Conservation (phyloP, 2,113 vertebrate species). For the Chamaea fasciata region DNA sequence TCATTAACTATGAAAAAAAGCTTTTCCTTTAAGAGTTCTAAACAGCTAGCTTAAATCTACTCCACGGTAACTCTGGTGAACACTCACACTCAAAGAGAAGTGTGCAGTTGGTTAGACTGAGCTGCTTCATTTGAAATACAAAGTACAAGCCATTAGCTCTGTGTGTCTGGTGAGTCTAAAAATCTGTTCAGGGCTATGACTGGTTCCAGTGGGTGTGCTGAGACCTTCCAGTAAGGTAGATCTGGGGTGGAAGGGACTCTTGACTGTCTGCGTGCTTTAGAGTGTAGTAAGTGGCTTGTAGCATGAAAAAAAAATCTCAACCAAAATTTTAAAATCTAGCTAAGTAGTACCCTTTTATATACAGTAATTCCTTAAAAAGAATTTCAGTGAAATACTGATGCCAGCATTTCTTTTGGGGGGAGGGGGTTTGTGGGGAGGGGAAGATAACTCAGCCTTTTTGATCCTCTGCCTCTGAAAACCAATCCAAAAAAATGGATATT, state of each 20-base stretch:
- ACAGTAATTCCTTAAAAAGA: not conserved
- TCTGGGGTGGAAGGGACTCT: not conserved
- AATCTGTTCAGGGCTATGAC: not conserved
- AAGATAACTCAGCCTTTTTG: not conserved
- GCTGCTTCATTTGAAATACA: not conserved
- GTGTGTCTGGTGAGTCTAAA: not conserved
- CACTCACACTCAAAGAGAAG: not conserved
- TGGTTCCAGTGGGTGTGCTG: not conserved
- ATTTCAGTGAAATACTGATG: not conserved
- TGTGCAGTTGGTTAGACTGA: not conserved
- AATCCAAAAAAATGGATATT: not conserved
- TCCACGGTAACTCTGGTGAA: not conserved
- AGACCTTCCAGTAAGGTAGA: not conserved
- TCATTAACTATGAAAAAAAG: not conserved
- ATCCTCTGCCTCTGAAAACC: not conserved
- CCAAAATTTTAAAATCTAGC: not conserved
- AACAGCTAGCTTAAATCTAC: not conserved
- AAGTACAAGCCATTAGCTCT: not conserved
- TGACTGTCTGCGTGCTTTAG: not conserved
- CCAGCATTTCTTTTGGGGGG: not conserved
- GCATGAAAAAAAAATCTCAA: not conserved
- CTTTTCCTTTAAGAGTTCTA: not conserved
- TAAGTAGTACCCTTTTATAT: not conserved
- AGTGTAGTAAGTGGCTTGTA: not conserved
- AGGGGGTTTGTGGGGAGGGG: fast-evolving